Evolutionary conservation across 2,888 invertebrate genomes (phyloP), one percentile per base, ranked within the genome.

Genomic region (Tenthredo distinguenda): DNA sequence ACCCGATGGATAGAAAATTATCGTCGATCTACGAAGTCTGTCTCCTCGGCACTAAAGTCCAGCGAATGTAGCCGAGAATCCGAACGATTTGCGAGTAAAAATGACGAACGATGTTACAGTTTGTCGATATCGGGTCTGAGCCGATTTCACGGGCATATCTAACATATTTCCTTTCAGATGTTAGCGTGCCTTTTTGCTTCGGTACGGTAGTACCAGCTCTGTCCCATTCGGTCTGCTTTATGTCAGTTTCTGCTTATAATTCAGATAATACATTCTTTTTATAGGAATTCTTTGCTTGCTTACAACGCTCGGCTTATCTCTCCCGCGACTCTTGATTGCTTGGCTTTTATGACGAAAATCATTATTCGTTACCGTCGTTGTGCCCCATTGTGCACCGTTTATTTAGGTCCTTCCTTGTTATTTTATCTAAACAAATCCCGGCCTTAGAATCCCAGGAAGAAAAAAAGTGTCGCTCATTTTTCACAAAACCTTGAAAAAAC

Each of bases 281-380:
- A 83, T 83, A 81, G 68, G 83, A 83, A 83, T 83, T 83, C 83
- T 83, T 83, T 71, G 83, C 68, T 83, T 83, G 58, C 65, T 83
- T 31, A 83, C 81, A 71, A 68, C 83, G 83, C 47, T 34, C 26
- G 34, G 83, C 83, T 71, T 83, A 83, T 83, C 83, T 83, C 83
- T 21, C 2, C 83, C 47, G 26, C 50, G 68, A 34, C 31, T 83
- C 83, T 83, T 50, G 68, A 83, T 83, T 83, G 68, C 47, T 71
- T 31, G 47, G 68, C 68, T 83, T 83, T 83, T 71, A 83, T 83
- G 83, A 68, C 65, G 31, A 83, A 68, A 83, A 71, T 83, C 83
- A 71, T 83, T 65, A 83, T 31, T 71, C 83, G 83, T 71, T 68
- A 50, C 47, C 68, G 47, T 68, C 68, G 65, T 68, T 26, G n/a